phyloP scores from a whole-genome alignment of 2,888 invertebrate genomes.

The Drosophila ustulata region DNA sequence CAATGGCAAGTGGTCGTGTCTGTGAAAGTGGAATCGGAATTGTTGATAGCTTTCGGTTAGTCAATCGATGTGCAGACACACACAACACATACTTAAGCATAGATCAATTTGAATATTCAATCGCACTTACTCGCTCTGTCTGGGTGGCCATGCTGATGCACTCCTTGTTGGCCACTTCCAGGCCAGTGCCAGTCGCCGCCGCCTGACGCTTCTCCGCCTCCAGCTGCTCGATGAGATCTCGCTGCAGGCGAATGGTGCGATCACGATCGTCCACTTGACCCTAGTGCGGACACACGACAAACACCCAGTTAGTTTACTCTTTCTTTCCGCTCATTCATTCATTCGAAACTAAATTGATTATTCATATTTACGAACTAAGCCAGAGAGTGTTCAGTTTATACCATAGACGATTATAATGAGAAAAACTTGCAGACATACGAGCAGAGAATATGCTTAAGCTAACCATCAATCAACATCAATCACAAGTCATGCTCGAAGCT shows the following conservation, averaged over 20 bases:
- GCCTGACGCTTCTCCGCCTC: conserved; percentile 82
- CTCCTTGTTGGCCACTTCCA: conserved; percentile 83
- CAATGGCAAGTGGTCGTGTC: conserved; percentile 85
- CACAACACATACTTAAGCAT: conserved; percentile 26
- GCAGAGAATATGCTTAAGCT: conserved; percentile 27
- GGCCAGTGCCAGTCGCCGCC: not conserved
- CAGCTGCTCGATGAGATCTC: conserved; percentile 90
- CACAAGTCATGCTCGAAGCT: conserved; percentile 36
- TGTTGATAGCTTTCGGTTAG: conserved; percentile 67
- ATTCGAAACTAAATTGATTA: conserved; percentile 54
- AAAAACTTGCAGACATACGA: conserved; percentile 47
- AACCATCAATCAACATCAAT: conserved; percentile 40
- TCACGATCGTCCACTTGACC: conserved; percentile 95
- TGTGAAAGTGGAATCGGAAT: conserved; percentile 75
- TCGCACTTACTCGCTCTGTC: conserved; percentile 90
- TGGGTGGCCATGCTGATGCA: conserved; percentile 93
- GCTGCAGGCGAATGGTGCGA: conserved; percentile 91
- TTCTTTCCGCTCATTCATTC: not conserved
- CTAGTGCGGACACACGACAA: conserved; percentile 80
- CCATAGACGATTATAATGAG: conserved; percentile 43
- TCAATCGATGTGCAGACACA: conserved; percentile 65
- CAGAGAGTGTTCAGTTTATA: conserved; percentile 54
- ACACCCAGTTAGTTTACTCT: conserved; percentile 41
- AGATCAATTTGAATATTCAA: not conserved
- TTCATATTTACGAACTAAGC: conserved; percentile 66